phyloP scores from a whole-genome alignment of 2,888 invertebrate species.

The Apamea sordens region DNA sequence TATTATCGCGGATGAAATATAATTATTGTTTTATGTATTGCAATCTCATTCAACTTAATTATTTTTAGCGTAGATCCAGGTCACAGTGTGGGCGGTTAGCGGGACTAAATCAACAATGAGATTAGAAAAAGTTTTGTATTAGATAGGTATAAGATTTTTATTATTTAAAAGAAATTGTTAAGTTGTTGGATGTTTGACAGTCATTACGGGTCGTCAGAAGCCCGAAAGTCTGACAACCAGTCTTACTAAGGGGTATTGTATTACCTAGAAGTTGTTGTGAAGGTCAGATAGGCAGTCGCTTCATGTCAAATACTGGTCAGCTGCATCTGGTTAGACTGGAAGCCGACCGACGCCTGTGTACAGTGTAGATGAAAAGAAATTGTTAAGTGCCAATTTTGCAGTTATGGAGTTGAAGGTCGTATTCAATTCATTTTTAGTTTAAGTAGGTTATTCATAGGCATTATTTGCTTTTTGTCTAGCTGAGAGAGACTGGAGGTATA shows the following conservation, averaged over 20 bases:
- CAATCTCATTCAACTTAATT: conserved; percentile 75
- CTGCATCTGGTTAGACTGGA: not conserved
- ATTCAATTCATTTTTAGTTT: not conserved
- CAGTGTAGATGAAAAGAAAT: not conserved
- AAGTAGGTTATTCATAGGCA: not conserved
- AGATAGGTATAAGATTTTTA: not conserved
- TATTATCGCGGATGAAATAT: conserved; percentile 72
- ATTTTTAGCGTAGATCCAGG: conserved; percentile 60
- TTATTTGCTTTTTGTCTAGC: not conserved
- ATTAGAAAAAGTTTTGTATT: not conserved
- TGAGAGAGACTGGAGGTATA: too few relatives aligned
- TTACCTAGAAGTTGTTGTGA: not conserved
- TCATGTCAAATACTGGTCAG: not conserved
- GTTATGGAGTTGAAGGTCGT: not conserved
- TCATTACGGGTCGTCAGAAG: not conserved
- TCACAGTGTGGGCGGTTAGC: conserved; percentile 24
- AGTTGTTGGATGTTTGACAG: not conserved
- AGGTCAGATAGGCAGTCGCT: not conserved
- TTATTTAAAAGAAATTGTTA: not conserved
- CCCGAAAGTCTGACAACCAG: not conserved
- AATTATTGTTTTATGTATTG: conserved; percentile 75
- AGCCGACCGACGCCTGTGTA: not conserved
- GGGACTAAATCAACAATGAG: not conserved
- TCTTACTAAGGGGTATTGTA: not conserved
- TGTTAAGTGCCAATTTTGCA: not conserved